phyloP scores from a whole-genome alignment of 2,888 invertebrate genomes.

The Zygogramma bicolorata region DNA sequence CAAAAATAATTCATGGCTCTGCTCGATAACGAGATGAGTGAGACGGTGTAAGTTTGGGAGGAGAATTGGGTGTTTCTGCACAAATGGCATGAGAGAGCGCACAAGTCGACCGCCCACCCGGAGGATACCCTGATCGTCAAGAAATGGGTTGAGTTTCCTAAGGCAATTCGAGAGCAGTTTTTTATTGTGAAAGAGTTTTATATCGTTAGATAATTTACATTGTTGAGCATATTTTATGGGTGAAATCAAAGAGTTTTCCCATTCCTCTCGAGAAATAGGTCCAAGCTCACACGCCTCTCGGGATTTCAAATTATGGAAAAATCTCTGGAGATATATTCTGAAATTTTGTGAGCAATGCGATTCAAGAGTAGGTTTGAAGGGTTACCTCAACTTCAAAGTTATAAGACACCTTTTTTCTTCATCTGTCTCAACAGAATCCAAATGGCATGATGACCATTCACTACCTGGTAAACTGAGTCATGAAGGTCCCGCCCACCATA shows the following conservation, averaged over 20 bases:
- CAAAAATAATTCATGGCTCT: not conserved
- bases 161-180: not conserved
- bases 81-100: not conserved
- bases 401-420: too few relatives aligned
- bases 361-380: not conserved
- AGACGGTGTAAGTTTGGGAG: not conserved
- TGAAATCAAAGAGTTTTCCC: not conserved
- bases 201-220: not conserved
- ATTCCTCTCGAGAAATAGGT: not conserved
- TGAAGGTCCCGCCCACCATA: not conserved
- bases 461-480: not conserved
- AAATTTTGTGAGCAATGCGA: not conserved
- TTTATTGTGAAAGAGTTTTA: not conserved
- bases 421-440: not conserved
- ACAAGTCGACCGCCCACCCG: not conserved
- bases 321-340: not conserved
- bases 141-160: not conserved
- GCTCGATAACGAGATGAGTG: not conserved
- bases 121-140: not conserved
- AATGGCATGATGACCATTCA: not conserved
- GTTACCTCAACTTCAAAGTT: too few relatives aligned
- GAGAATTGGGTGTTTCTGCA: not conserved
- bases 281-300: too few relatives aligned
- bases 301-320: not conserved
- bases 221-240: not conserved